A percentile compares a stretch with the other conserved stretches of the same genome.
Evolutionary conservation across 2,797 vertebrate genomes (phyloP).

Genomic region (Labeo calbasu): DNA sequence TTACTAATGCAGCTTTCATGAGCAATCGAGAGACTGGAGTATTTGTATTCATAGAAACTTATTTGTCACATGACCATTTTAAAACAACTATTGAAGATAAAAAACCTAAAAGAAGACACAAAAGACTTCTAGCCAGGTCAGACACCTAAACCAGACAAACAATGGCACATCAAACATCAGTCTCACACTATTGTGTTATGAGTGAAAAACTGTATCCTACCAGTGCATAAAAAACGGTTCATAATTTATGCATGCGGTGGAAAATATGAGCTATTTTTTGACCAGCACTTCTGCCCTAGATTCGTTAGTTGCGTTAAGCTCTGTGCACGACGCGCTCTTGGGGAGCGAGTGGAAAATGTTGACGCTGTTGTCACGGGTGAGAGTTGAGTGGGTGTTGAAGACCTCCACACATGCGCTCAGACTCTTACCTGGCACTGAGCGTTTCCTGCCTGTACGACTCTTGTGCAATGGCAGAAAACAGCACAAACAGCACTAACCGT

Average conservation of each 20-base stretch:
- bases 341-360: conserved; percentile 53
- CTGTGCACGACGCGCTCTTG: conserved; percentile 4
- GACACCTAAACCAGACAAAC: not conserved
- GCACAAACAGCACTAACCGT: not conserved
- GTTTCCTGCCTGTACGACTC: conserved; percentile 48
- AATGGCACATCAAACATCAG: not conserved
- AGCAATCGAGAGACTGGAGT: not conserved
- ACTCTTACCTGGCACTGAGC: conserved; percentile 55
- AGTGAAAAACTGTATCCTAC: not conserved
- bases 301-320: not conserved
- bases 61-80: not conserved
- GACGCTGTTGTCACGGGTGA: conserved; percentile 45
- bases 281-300: conserved; percentile 32
- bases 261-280: conserved; percentile 11
- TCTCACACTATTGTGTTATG: not conserved
- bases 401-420: conserved; percentile 49
- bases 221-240: not conserved
- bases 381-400: conserved; percentile 60
- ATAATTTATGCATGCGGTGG: conserved; percentile 11
- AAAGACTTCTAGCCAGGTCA: not conserved
- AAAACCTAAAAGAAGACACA: not conserved
- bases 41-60: not conserved
- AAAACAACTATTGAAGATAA: not conserved
- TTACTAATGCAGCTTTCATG: not conserved
- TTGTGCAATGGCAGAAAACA: conserved; percentile 39